These are phyloP conservation scores for Alectura lathami DNA, from an alignment of 2,113 vertebrate species.

Conservation along the genomic window DNA sequence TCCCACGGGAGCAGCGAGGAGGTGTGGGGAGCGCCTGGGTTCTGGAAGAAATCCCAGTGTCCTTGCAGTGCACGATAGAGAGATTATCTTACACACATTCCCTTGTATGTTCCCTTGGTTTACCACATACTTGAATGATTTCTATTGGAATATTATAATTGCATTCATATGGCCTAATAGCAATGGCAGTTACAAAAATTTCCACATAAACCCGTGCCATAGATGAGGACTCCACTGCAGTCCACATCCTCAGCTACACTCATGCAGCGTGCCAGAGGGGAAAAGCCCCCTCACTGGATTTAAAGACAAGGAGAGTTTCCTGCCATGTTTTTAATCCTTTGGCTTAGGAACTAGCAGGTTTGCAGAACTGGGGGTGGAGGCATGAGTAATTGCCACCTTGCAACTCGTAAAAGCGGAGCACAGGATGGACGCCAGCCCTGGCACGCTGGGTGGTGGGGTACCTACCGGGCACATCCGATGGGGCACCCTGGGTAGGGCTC, in stretches of 20 bases:
- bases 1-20: not conserved
- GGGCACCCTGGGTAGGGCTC: rapidly evolving
- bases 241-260: not conserved
- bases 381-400: rapidly evolving
- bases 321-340: rapidly evolving
- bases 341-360: rapidly evolving
- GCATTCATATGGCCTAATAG: not conserved
- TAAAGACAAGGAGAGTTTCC: not conserved
- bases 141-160: not conserved
- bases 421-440: rapidly evolving
- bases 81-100: not conserved
- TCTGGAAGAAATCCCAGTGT: not conserved
- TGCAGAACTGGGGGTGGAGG: rapidly evolving
- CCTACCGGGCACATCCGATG: rapidly evolving
- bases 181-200: not conserved
- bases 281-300: not conserved
- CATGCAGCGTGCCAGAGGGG: not conserved
- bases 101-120: not conserved
- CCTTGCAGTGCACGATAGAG: not conserved
- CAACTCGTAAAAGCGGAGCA: rapidly evolving
- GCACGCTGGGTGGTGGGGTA: rapidly evolving
- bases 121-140: not conserved
- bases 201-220: rapidly evolving
- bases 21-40: not conserved
- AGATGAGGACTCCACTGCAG: not conserved